Conservation (phyloP, 2,797 vertebrate genomes). For the Coregonus sp. region DNA sequence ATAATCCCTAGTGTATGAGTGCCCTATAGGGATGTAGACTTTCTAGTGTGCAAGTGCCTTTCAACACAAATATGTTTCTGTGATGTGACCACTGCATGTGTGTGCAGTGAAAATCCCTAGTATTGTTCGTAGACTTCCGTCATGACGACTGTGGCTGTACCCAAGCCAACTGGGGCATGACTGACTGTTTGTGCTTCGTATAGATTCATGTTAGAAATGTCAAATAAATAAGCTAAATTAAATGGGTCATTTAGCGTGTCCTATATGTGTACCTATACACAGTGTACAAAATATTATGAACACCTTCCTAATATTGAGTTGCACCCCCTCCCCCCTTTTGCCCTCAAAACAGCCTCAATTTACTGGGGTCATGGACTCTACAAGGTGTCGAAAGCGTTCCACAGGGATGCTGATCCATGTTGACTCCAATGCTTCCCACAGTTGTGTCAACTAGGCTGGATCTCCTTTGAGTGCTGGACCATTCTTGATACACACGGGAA, state of each 20-base stretch:
- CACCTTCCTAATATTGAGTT: too few relatives aligned
- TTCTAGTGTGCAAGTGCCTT: constrained; percentile 45
- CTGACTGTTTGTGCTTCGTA: neutral
- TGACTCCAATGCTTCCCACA: too few relatives aligned
- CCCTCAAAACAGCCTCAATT: too few relatives aligned
- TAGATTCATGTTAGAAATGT: neutral
- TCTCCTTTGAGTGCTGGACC: too few relatives aligned
- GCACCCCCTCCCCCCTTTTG: too few relatives aligned
- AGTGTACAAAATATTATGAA: too few relatives aligned
- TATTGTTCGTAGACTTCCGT: constrained; percentile 60
- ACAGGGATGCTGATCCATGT: too few relatives aligned
- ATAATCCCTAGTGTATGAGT: constrained; percentile 8
- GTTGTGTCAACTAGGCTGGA: too few relatives aligned
- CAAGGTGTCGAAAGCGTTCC: too few relatives aligned
- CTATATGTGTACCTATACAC: neutral
- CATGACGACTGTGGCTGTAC: neutral
- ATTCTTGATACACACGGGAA: too few relatives aligned
- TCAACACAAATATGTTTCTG: neutral
- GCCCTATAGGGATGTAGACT: constrained; percentile 50
- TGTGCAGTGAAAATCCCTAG: constrained; percentile 10
- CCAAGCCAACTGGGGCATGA: neutral
- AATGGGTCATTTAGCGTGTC: neutral
- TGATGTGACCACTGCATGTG: constrained; percentile 37
- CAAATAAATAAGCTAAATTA: too few relatives aligned
- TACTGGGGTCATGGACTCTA: too few relatives aligned